Evolutionary conservation across 2,797 vertebrate species (phyloP).

Genomic region (Thaleichthys pacificus): DNA sequence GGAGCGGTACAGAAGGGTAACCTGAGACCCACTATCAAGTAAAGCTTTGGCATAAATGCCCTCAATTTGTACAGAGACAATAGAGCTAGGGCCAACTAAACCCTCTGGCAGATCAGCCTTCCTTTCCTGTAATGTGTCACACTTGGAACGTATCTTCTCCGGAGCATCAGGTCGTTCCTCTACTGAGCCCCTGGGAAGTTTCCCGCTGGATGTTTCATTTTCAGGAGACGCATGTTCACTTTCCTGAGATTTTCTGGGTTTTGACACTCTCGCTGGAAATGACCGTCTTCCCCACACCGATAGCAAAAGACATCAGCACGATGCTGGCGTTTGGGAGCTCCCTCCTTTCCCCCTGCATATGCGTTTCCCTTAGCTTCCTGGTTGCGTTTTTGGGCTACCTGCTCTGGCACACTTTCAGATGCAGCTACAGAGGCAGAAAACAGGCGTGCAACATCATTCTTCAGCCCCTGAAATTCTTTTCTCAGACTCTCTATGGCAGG

Average conservation of each 20-base stretch:
- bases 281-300: slow-evolving; percentile 41
- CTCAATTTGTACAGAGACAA: slow-evolving; percentile 27
- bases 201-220: slow-evolving; percentile 23
- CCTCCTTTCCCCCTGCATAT: background rate
- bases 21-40: slow-evolving; percentile 39
- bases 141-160: slow-evolving; percentile 24
- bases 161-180: slow-evolving; percentile 22
- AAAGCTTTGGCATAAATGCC: slow-evolving; percentile 34
- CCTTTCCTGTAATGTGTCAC: background rate
- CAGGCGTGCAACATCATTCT: slow-evolving; percentile 6
- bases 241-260: slow-evolving; percentile 19
- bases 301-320: slow-evolving; percentile 23
- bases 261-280: slow-evolving; percentile 21
- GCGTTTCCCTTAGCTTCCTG: background rate
- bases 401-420: background rate
- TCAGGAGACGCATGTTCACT: slow-evolving; percentile 33
- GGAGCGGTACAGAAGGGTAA: slow-evolving; percentile 28
- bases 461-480: slow-evolving; percentile 7
- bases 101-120: slow-evolving; percentile 19
- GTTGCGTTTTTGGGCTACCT: background rate
- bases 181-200: slow-evolving; percentile 32
- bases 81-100: slow-evolving; percentile 27
- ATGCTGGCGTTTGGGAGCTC: background rate
- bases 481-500: background rate
- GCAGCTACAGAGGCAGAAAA: background rate